Evolutionary conservation across 2,888 invertebrate genomes (phyloP).

Genomic region (Metellina segmentata): DNA sequence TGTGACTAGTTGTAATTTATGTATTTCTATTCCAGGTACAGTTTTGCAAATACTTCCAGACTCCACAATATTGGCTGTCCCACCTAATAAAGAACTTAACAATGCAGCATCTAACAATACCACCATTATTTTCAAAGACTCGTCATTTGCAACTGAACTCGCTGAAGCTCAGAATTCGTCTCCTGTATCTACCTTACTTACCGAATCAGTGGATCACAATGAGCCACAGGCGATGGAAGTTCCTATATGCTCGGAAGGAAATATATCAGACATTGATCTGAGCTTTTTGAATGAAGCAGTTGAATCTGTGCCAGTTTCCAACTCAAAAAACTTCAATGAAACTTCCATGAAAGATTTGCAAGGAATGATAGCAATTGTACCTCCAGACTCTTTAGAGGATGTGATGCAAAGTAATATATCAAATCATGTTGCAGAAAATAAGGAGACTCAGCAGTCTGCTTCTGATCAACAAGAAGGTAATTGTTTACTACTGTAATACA

Average conservation of each 20-base stretch:
- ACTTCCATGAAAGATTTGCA: constrained; percentile 51
- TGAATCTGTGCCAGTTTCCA: constrained; percentile 14
- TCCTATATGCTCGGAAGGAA: constrained; percentile 66
- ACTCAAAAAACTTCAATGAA: constrained; percentile 49
- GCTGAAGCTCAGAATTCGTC: constrained; percentile 6
- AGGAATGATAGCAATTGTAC: constrained; percentile 40
- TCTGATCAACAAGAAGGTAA: not conserved
- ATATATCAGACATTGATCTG: constrained; percentile 70
- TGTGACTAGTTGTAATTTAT: too few relatives aligned
- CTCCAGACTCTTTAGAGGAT: constrained; percentile 48
- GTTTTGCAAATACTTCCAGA: constrained; percentile 71
- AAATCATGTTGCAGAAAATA: not conserved
- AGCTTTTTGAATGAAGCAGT: constrained; percentile 72
- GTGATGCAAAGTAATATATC: constrained; percentile 13
- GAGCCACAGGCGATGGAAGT: constrained; percentile 16
- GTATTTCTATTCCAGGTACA: constrained; percentile 55
- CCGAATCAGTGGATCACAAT: constrained; percentile 12
- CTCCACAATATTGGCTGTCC: constrained; percentile 58
- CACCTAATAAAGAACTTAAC: constrained; percentile 24
- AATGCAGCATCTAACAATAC: constrained; percentile 11
- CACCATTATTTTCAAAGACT: constrained; percentile 36
- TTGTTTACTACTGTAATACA: not conserved
- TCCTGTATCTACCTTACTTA: constrained; percentile 36
- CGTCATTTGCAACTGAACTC: constrained; percentile 15
- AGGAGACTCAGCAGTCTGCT: not conserved